Percentiles rank a stretch among this genome's conserved stretches.
These are phyloP conservation scores for Nyctibius grandis DNA, from an alignment of 2,797 vertebrate species.

Conservation along the genomic window DNA sequence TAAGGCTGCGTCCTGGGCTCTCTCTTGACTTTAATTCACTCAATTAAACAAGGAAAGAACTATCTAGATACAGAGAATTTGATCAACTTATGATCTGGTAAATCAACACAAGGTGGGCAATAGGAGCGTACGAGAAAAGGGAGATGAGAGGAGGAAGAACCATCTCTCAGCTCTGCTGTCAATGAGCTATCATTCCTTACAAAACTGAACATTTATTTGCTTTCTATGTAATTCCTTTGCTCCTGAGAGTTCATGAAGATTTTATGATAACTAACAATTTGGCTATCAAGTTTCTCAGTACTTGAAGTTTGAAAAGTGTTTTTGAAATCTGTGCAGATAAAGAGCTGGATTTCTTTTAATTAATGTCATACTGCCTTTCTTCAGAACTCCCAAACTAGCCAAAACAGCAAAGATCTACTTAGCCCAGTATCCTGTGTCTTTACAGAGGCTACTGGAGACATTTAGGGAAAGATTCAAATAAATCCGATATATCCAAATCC, in stretches of 20 bases:
- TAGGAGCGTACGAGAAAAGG: neutral
- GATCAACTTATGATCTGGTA: neutral
- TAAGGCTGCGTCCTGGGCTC: neutral
- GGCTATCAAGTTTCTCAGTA: neutral
- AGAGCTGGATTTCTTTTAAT: neutral
- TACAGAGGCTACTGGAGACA: neutral
- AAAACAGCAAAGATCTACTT: neutral
- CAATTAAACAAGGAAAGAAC: neutral
- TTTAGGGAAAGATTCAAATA: neutral
- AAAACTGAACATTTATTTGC: neutral
- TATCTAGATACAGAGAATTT: neutral
- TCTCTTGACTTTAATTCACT: neutral
- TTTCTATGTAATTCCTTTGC: neutral
- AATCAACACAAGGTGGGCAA: neutral
- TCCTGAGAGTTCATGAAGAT: neutral
- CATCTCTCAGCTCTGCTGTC: neutral
- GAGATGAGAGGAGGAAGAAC: neutral
- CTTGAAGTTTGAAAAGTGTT: neutral
- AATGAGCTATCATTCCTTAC: neutral
- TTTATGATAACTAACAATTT: neutral
- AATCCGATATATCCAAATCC: neutral
- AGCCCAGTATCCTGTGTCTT: neutral
- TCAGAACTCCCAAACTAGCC: neutral
- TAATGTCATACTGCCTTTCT: neutral
- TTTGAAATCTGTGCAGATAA: neutral